Conservation (phyloP, 92 coral and sea anemone species). For the Muricea muricata region DNA sequence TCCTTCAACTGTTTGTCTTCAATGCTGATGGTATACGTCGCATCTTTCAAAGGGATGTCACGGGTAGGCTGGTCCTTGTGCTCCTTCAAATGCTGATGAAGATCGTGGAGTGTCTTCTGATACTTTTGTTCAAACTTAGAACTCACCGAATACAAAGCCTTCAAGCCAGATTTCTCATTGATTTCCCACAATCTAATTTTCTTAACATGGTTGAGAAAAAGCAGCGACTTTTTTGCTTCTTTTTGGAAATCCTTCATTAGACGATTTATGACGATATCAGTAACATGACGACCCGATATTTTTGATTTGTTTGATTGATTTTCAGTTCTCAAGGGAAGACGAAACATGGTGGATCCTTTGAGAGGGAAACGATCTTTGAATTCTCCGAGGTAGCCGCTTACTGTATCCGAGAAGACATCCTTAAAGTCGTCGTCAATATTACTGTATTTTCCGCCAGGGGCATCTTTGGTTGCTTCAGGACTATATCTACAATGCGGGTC, state of each 20-base stretch:
- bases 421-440: slow-evolving; percentile 45
- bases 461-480: slow-evolving; percentile 63
- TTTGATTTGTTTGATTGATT: slow-evolving; percentile 58
- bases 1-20: slow-evolving; percentile 74
- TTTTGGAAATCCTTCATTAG: slow-evolving; percentile 53
- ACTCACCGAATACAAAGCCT: slow-evolving; percentile 58
- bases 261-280: slow-evolving; percentile 5
- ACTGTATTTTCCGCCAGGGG: slow-evolving; percentile 71
- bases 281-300: slow-evolving; percentile 56
- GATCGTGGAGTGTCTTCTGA: slow-evolving; percentile 38
- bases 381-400: slow-evolving; percentile 69
- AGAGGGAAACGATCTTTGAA: slow-evolving; percentile 53
- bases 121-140: slow-evolving; percentile 55
- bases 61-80: slow-evolving; percentile 50
- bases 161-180: slow-evolving; percentile 44
- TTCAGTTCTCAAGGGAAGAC: slow-evolving; percentile 71
- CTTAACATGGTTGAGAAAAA: slow-evolving; percentile 77
- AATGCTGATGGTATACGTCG: slow-evolving; percentile 71
- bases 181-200: slow-evolving; percentile 76
- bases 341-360: slow-evolving; percentile 75
- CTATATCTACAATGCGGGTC: slow-evolving; percentile 80
- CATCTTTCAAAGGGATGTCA: slow-evolving; percentile 78
- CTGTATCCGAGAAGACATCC: slow-evolving; percentile 67
- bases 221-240: slow-evolving; percentile 78
- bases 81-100: slow-evolving; percentile 55